Evolutionary conservation across 1,140 invertebrate species (phyloP).

Genomic region (Probaryconus sp.): DNA sequence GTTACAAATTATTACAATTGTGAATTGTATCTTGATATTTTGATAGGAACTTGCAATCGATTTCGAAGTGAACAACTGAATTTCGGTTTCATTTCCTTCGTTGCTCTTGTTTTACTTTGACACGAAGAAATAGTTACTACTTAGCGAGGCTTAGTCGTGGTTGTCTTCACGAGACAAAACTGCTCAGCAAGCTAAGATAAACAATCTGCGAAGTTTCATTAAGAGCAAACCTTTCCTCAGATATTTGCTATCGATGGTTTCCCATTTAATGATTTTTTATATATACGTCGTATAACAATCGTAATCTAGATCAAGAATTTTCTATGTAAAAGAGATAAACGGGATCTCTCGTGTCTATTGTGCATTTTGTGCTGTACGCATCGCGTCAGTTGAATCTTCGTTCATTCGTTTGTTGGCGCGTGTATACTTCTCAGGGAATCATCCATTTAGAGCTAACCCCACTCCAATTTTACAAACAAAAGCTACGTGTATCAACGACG

Average conservation of each 20-base stretch:
- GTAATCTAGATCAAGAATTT: conserved; percentile 22
- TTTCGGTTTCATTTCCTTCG: conserved; percentile 47
- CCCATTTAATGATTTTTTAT: conserved; percentile 46
- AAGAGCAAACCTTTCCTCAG: conserved; percentile 36
- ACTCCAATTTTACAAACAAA: too few relatives aligned
- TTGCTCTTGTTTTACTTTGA: conserved; percentile 32
- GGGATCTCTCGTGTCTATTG: conserved; percentile 14
- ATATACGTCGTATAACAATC: too few relatives aligned
- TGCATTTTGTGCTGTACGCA: background rate
- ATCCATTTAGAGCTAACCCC: conserved; percentile 26
- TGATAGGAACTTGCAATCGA: too few relatives aligned
- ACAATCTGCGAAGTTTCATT: conserved; percentile 50
- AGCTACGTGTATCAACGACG: too few relatives aligned
- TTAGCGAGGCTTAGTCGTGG: conserved; percentile 30
- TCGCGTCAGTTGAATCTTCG: background rate
- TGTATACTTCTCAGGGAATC: conserved; percentile 25
- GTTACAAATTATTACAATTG: too few relatives aligned
- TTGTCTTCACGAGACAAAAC: conserved; percentile 26
- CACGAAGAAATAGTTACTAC: conserved; percentile 42
- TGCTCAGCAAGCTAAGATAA: conserved; percentile 37
- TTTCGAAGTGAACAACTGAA: conserved; percentile 16
- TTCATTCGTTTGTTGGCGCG: conserved; percentile 6
- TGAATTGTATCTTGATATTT: too few relatives aligned
- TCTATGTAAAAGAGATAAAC: conserved; percentile 33
- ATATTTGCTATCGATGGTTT: conserved; percentile 40